These are phyloP conservation scores for Lerista edwardsae DNA, from an alignment of 2,797 vertebrate species.

Conservation along the genomic window DNA sequence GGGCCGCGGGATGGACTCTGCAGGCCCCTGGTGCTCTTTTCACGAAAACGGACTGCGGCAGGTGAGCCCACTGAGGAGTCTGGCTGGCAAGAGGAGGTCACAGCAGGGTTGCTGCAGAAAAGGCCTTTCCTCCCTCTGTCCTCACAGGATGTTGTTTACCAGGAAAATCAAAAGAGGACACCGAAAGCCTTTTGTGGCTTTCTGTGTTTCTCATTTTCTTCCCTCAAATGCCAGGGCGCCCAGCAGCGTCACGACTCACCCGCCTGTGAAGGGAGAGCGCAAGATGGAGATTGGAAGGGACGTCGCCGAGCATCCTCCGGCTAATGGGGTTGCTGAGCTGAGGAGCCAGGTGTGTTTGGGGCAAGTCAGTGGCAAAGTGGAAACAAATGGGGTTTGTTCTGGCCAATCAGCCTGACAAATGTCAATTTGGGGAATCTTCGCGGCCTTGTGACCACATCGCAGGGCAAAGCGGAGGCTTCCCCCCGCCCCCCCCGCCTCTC, in stretches of 20 bases:
- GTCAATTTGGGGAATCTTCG: background rate
- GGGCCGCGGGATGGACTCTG: background rate
- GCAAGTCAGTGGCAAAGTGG: slow-evolving; percentile 12
- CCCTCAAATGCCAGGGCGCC: background rate
- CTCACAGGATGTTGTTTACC: background rate
- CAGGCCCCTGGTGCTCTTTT: background rate
- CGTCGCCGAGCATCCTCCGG: too few relatives aligned
- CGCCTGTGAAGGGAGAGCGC: background rate
- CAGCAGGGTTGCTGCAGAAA: background rate
- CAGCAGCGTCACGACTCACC: background rate
- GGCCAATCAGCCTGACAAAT: background rate
- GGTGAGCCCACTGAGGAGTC: background rate
- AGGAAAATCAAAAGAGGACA: background rate
- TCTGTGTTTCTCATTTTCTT: background rate
- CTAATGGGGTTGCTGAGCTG: slow-evolving; percentile 27
- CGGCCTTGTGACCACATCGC: background rate
- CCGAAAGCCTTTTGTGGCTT: background rate
- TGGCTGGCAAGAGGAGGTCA: background rate
- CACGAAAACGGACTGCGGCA: too few relatives aligned
- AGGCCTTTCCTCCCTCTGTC: background rate
- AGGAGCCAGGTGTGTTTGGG: slow-evolving; percentile 13
- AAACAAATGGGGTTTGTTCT: slow-evolving; percentile 15
- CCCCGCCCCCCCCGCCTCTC: background rate
- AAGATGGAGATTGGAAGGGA: background rate
- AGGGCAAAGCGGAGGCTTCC: background rate